phyloP scores from a whole-genome alignment of 2,113 vertebrate genomes.

The Nannobrachium achirus region DNA sequence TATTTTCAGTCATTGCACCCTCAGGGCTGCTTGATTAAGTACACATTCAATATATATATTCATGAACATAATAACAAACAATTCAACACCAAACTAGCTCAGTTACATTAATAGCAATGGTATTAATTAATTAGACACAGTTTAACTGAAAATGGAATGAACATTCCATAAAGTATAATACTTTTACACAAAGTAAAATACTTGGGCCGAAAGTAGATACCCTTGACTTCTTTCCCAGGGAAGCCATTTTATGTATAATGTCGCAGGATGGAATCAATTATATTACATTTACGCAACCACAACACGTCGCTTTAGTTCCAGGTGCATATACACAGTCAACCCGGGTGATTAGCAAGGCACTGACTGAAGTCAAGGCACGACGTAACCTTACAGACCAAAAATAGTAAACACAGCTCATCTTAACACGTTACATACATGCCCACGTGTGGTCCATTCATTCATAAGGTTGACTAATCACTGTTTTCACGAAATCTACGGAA shows the following conservation, averaged over 20 bases:
- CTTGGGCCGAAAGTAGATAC: constrained; percentile 6
- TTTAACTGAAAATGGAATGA: too few species aligned
- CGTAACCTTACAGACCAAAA: neutral
- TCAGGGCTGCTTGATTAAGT: neutral
- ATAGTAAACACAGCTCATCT: neutral
- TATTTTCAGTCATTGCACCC: neutral
- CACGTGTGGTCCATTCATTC: constrained; percentile 73
- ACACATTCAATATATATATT: too few species aligned
- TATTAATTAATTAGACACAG: too few species aligned
- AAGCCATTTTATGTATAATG: constrained; percentile 65
- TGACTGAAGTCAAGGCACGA: too few species aligned
- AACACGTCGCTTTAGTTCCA: neutral
- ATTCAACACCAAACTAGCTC: too few species aligned
- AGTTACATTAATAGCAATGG: too few species aligned
- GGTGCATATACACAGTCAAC: neutral
- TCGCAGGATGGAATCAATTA: constrained; percentile 38
- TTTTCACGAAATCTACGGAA: too few species aligned
- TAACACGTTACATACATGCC: neutral
- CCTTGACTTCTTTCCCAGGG: constrained; percentile 14
- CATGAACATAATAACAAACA: neutral
- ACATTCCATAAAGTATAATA: too few species aligned
- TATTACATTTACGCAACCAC: neutral
- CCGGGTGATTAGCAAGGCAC: too few species aligned
- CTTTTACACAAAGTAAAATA: too few species aligned
- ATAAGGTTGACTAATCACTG: neutral